Percentiles rank a stretch among this genome's conserved stretches.
Conservation (phyloP, 2,888 invertebrate species). For the Oscheius myriophilus region DNA sequence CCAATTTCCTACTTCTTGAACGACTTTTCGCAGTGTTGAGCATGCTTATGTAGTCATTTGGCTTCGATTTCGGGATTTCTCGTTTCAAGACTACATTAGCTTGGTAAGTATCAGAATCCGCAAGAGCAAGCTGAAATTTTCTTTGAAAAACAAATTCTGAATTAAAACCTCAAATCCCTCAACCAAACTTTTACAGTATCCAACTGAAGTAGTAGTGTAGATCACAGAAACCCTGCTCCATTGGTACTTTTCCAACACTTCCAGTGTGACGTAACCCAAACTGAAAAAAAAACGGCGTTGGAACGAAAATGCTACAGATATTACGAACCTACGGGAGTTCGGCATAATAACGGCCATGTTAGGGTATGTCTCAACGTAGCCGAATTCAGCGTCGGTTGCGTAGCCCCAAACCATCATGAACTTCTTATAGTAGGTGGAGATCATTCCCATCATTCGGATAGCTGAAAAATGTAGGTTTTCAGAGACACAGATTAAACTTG, state of each 20-base stretch:
- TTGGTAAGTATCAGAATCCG: constrained; percentile 1
- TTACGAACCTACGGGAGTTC: constrained; percentile 33
- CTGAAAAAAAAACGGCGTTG: constrained; percentile 26
- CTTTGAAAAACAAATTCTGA: neutral
- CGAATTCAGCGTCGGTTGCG: constrained; percentile 33
- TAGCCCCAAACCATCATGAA: constrained; percentile 45
- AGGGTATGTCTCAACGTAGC: constrained; percentile 37
- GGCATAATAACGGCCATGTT: constrained; percentile 34
- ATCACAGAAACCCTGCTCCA: constrained; percentile 38
- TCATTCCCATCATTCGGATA: constrained; percentile 33
- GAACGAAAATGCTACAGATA: no score
- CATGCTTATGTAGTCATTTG: neutral
- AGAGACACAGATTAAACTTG: neutral
- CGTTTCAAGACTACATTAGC: constrained; percentile 16
- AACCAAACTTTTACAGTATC: constrained; percentile 37
- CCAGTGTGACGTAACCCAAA: constrained; percentile 33
- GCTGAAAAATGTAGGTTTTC: constrained; percentile 13
- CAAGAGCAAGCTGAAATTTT: constrained; percentile 16
- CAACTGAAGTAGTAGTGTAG: constrained; percentile 28
- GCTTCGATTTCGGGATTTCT: constrained; percentile 3
- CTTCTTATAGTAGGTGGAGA: constrained; percentile 37
- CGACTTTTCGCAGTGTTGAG: constrained; percentile 5
- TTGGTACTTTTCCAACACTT: constrained; percentile 33
- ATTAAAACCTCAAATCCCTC: constrained; percentile 35
- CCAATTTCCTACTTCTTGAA: constrained; percentile 18